Conservation (phyloP, 2,888 invertebrate species). For the Pharmacophagus antenor region DNA sequence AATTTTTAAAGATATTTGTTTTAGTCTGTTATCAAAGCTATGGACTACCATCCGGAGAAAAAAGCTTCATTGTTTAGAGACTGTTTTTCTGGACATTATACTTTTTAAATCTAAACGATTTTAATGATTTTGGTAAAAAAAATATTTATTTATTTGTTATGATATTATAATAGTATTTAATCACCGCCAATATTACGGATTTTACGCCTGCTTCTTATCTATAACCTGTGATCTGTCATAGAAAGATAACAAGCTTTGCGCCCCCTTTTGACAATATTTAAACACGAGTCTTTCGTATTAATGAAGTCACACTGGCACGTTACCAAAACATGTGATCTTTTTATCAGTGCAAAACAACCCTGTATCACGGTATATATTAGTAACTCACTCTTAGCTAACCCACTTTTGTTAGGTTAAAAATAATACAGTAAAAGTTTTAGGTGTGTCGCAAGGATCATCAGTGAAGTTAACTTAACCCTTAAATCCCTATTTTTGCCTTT, state of each 20-base stretch:
- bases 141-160: no score
- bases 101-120: no score
- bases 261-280: conserved; percentile 50
- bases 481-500: no score
- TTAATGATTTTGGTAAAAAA: no score
- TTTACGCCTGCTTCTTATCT: conserved; percentile 21
- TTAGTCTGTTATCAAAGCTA: no score
- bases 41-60: no score
- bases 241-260: conserved; percentile 52
- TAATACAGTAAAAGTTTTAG: no score
- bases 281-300: conserved; percentile 48
- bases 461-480: no score
- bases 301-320: conserved; percentile 18
- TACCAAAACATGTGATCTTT: conserved; percentile 20
- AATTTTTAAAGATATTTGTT: no score
- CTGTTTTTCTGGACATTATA: no score
- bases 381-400: not conserved
- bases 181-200: not conserved
- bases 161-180: not conserved
- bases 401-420: not conserved
- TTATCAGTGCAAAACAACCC: conserved; percentile 18
- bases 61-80: no score
- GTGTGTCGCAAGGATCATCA: no score
- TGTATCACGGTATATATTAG: not conserved
- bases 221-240: conserved; percentile 22